Conservation (phyloP, 1,140 invertebrate genomes). For the Muscidifurax raptorellus region DNA sequence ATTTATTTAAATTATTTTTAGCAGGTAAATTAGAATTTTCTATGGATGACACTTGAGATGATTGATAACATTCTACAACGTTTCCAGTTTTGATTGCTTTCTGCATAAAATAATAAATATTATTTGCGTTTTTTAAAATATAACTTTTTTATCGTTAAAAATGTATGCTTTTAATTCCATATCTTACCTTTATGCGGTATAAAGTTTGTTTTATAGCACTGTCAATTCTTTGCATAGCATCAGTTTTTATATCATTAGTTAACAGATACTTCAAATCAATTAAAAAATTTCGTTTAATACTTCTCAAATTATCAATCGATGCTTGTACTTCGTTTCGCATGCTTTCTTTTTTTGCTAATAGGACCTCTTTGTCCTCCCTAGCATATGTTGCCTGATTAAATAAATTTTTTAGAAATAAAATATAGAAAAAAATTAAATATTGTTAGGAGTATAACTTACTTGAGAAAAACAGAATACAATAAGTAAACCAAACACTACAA, state of each 20-base stretch:
- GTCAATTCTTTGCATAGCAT: not conserved
- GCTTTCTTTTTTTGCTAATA: not conserved
- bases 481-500: not conserved
- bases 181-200: not conserved
- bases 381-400: too few relatives aligned
- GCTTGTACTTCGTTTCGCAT: not conserved
- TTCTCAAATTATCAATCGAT: not conserved
- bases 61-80: too few relatives aligned
- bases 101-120: not conserved
- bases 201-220: not conserved
- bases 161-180: not conserved
- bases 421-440: too few relatives aligned
- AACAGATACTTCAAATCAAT: not conserved
- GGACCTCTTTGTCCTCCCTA: too few relatives aligned
- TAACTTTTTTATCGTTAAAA: not conserved
- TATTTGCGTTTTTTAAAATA: not conserved
- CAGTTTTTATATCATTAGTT: not conserved
- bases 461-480: not conserved
- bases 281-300: not conserved
- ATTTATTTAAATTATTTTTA: too few relatives aligned
- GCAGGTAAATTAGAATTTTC: too few relatives aligned
- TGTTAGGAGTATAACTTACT: not conserved
- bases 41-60: too few relatives aligned
- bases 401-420: too few relatives aligned
- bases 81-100: not conserved